These are phyloP conservation scores for Polyommatus icarus DNA, from an alignment of 2,888 invertebrate species.

Conservation along the genomic window DNA sequence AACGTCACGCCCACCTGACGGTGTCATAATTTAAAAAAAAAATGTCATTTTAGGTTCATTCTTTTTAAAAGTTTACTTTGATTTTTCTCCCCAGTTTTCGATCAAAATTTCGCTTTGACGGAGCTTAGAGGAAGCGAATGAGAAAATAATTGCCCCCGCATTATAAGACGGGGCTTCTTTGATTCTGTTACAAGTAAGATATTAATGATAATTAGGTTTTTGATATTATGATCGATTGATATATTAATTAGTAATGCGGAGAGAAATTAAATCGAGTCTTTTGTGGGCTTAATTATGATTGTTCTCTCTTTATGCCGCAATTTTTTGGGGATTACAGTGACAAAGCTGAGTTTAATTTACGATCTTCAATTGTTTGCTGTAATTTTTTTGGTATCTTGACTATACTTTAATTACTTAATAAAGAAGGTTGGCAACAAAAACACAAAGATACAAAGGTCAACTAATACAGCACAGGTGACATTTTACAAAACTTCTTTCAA, in stretches of 20 bases:
- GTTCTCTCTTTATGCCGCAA: slow-evolving; percentile 14
- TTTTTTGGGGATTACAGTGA: neutral
- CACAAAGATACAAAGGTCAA: too few species aligned
- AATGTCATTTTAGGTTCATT: slow-evolving; percentile 56
- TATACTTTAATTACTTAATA: neutral
- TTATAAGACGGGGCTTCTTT: slow-evolving; percentile 65
- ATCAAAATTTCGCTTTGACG: slow-evolving; percentile 70
- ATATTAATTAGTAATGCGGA: slow-evolving; percentile 53
- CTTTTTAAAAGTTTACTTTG: slow-evolving; percentile 63
- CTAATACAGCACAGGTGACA: too few species aligned
- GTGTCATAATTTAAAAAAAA: slow-evolving; percentile 66
- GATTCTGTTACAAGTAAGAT: slow-evolving; percentile 40
- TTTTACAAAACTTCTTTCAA: neutral
- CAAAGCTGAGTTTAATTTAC: neutral
- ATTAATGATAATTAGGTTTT: slow-evolving; percentile 44
- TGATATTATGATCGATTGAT: slow-evolving; percentile 50
- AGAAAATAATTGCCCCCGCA: slow-evolving; percentile 67
- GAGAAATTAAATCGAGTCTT: slow-evolving; percentile 42
- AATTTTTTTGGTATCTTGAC: neutral
- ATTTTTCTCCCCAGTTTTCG: slow-evolving; percentile 63
- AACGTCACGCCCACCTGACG: slow-evolving; percentile 65
- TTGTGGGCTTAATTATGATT: slow-evolving; percentile 41
- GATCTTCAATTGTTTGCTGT: neutral
- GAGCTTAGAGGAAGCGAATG: slow-evolving; percentile 58
- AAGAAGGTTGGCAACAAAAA: too few species aligned